Evolutionary conservation across 2,113 vertebrate genomes (phyloP).

Genomic region (Pithys albifrons): DNA sequence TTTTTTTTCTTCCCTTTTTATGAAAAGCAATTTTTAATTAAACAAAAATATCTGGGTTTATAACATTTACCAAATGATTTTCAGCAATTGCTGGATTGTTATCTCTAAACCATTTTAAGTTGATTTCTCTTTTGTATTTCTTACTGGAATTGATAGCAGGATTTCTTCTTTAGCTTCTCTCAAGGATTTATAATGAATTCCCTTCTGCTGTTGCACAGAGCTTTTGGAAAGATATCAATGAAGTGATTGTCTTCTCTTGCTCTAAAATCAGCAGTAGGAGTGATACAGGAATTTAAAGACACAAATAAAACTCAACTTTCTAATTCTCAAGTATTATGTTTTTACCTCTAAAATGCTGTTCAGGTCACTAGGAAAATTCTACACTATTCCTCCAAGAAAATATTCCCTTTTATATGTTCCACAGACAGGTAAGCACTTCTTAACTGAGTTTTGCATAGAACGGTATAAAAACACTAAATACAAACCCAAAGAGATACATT

Average conservation of each 20-base stretch:
- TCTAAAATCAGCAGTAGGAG: conserved; percentile 18
- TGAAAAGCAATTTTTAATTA: not conserved
- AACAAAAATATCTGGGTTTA: not conserved
- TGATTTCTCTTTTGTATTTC: conserved; percentile 10
- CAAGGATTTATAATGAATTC: conserved; percentile 10
- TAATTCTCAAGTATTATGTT: not conserved
- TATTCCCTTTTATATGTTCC: not conserved
- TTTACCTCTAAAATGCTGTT: not conserved
- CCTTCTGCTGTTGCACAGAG: not conserved
- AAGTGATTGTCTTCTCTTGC: not conserved
- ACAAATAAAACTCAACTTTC: not conserved
- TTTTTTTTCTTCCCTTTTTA: not conserved
- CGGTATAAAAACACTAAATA: not conserved
- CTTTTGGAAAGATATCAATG: not conserved
- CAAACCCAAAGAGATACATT: not conserved
- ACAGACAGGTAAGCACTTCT: not conserved
- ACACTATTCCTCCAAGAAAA: not conserved
- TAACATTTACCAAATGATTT: not conserved
- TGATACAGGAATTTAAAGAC: not conserved
- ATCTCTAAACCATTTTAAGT: not conserved
- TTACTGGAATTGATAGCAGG: not conserved
- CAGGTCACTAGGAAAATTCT: not conserved
- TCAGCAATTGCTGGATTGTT: not conserved
- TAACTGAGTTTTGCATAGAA: not conserved
- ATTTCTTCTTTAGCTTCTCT: not conserved